A percentile compares a stretch with the other conserved stretches of the same genome.
Evolutionary conservation across 2,113 vertebrate species (phyloP).

Genomic region (Eptesicus fuscus): DNA sequence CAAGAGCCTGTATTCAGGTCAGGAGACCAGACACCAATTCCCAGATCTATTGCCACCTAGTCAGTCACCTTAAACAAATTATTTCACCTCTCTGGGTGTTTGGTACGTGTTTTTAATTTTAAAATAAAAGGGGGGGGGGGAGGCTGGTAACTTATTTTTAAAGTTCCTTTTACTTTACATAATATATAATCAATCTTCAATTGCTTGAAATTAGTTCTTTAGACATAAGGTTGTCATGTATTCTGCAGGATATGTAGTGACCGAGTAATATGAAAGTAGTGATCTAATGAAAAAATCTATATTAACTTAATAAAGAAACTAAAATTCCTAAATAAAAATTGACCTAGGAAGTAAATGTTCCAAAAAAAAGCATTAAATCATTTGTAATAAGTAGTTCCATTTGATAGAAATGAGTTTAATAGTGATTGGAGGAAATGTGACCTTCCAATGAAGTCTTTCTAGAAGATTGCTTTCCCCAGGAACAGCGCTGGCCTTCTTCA

Average conservation of each 20-base stretch:
- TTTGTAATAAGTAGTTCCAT: constrained; percentile 6
- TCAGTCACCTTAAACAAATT: background rate
- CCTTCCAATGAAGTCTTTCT: background rate
- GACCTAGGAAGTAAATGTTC: constrained; percentile 7
- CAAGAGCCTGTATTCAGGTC: background rate
- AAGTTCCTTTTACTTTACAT: background rate
- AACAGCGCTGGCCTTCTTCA: background rate
- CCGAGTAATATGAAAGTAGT: background rate
- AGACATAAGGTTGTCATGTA: background rate
- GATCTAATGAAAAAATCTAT: background rate
- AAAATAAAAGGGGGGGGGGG: background rate
- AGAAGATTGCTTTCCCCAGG: background rate
- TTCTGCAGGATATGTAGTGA: background rate
- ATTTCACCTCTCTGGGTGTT: background rate
- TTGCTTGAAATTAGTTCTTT: background rate
- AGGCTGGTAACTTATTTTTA: background rate
- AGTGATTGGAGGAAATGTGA: constrained; percentile 26
- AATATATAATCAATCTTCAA: background rate
- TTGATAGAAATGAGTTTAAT: constrained; percentile 52
- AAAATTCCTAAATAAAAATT: constrained; percentile 49
- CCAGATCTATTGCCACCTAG: background rate
- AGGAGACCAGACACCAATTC: background rate
- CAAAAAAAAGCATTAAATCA: constrained; percentile 8
- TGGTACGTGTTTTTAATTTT: background rate
- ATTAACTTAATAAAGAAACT: constrained; percentile 16